Conservation (phyloP, 1,140 invertebrate genomes). For the Chlorops oryzae region DNA sequence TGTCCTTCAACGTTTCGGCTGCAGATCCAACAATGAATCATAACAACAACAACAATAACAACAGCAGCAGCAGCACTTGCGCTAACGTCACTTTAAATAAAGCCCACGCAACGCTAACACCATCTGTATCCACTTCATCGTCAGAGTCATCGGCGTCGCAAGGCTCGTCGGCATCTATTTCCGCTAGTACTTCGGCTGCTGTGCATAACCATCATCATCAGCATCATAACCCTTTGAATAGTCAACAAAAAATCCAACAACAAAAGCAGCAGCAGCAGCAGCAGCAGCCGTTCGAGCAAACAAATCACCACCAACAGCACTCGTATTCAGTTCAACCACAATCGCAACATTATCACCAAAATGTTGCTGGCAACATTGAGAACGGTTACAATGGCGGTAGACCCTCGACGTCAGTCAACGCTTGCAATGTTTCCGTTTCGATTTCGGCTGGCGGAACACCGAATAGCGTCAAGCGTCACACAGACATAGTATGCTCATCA, state of each 20-base stretch:
- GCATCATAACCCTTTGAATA: constrained; percentile 2
- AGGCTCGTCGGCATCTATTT: constrained; percentile 14
- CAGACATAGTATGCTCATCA: constrained; percentile 12
- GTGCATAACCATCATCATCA: constrained; percentile 11
- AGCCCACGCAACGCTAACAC: constrained; percentile 13
- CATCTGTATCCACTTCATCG: constrained; percentile 14
- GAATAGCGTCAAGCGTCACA: constrained; percentile 16
- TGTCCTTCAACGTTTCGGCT: too few relatives aligned
- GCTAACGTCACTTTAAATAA: constrained; percentile 8
- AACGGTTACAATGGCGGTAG: neutral
- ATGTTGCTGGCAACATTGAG: constrained; percentile 1
- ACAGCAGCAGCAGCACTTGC: constrained; percentile 12
- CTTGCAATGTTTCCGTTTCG: too few relatives aligned
- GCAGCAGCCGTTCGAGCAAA: too few relatives aligned
- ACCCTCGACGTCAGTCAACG: constrained; percentile 1
- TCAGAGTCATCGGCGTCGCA: too few relatives aligned
- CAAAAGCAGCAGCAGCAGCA: constrained; percentile 8
- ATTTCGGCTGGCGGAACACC: constrained; percentile 9
- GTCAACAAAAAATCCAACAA: neutral
- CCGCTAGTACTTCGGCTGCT: constrained; percentile 12
- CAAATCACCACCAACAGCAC: too few relatives aligned
- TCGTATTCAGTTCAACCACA: neutral
- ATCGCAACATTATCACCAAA: constrained; percentile 4
- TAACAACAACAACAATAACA: constrained; percentile 14
- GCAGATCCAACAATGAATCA: neutral